These are phyloP conservation scores for Eremobia ochroleuca DNA, from an alignment of 2,888 invertebrate genomes.

Conservation along the genomic window DNA sequence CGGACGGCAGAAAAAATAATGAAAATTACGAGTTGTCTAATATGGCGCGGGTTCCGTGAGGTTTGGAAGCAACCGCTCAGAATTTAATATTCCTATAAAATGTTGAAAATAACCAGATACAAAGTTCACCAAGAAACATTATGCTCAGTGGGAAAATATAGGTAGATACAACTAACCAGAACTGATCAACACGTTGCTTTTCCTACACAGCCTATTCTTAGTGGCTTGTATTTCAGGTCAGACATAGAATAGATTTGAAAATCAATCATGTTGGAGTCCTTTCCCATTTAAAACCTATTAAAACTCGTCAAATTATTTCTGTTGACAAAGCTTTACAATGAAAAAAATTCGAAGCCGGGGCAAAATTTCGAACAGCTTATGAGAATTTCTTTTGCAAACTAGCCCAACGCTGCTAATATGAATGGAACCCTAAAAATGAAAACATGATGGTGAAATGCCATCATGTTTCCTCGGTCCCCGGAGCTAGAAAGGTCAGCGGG, in stretches of 20 bases:
- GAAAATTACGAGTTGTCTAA: constrained; percentile 36
- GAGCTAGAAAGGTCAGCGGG: constrained; percentile 88
- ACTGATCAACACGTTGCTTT: not conserved
- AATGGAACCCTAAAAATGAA: constrained; percentile 75
- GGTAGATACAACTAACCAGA: not conserved
- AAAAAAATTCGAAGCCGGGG: not conserved
- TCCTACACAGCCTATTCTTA: not conserved
- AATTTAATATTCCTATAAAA: not conserved
- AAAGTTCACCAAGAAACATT: not conserved
- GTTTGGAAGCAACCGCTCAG: too few species aligned
- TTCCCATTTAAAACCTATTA: not conserved
- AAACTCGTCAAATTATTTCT: not conserved
- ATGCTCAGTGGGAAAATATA: not conserved
- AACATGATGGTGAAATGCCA: constrained; percentile 81
- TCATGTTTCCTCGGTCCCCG: constrained; percentile 82
- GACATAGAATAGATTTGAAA: too few species aligned
- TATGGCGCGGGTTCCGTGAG: constrained; percentile 51
- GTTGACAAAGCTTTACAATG: not conserved
- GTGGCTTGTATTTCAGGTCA: not conserved
- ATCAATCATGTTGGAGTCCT: not conserved
- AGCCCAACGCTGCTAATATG: not conserved
- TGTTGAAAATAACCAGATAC: not conserved
- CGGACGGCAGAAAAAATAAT: constrained; percentile 80
- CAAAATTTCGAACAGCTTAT: not conserved
- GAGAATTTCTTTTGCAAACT: not conserved